These are phyloP conservation scores for Phortica variegata DNA, from an alignment of 1,140 invertebrate genomes.

Conservation along the genomic window DNA sequence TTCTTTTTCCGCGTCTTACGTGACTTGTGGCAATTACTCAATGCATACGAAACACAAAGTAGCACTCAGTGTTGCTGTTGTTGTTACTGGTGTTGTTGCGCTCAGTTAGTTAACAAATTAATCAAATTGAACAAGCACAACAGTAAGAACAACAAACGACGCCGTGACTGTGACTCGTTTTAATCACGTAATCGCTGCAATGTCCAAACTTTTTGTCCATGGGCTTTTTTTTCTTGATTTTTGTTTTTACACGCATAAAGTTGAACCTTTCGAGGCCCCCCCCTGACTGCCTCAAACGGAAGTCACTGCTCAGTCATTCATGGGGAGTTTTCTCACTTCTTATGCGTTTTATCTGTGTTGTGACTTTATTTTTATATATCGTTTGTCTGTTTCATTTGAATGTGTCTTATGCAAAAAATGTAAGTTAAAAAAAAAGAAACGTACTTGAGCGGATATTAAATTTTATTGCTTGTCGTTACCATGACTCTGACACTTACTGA, in stretches of 20 bases:
- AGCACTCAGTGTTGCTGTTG: slow-evolving; percentile 8
- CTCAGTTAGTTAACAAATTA: slow-evolving; percentile 54
- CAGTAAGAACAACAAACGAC: slow-evolving; percentile 13
- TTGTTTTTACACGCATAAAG: too few species aligned
- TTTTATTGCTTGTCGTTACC: slow-evolving; percentile 49
- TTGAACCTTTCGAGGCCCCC: slow-evolving; percentile 25
- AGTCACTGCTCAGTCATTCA: slow-evolving; percentile 22
- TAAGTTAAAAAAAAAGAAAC: slow-evolving; percentile 22
- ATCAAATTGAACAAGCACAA: slow-evolving; percentile 41
- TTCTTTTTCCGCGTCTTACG: slow-evolving; percentile 25
- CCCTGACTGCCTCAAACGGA: slow-evolving; percentile 23
- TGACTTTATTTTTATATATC: slow-evolving; percentile 42
- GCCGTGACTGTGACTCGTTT: neutral
- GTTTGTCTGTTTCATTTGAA: neutral
- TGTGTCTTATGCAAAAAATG: slow-evolving; percentile 39
- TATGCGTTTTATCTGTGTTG: slow-evolving; percentile 44
- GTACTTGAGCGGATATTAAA: slow-evolving; percentile 49
- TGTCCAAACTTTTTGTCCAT: slow-evolving; percentile 27
- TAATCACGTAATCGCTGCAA: slow-evolving; percentile 42
- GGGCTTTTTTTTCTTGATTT: slow-evolving; percentile 35
- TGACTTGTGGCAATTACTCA: slow-evolving; percentile 50
- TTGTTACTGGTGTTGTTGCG: slow-evolving; percentile 39
- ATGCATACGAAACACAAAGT: neutral
- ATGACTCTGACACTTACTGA: slow-evolving; percentile 22
- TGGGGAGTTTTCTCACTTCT: slow-evolving; percentile 46